Evolutionary conservation across 2,113 vertebrate genomes (phyloP).

Genomic region (Limanda limanda): DNA sequence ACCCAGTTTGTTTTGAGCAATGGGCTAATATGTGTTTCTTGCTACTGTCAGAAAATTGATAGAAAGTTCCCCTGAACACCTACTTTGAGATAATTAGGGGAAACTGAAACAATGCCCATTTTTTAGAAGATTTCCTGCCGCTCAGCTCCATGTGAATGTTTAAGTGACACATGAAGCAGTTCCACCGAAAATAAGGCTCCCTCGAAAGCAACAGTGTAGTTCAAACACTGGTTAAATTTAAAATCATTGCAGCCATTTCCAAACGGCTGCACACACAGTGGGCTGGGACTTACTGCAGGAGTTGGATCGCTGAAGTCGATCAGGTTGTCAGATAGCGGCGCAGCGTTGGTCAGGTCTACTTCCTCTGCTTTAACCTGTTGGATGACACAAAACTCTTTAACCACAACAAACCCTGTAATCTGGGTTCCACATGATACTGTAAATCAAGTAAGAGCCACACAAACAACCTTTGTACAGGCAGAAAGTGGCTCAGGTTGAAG

Average conservation of each 20-base stretch:
- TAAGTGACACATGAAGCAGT: too few species aligned
- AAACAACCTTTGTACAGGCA: neutral
- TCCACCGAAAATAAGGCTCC: too few species aligned
- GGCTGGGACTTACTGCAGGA: conserved; percentile 81
- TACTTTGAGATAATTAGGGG: too few species aligned
- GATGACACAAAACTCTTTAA: neutral
- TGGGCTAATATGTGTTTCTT: too few species aligned
- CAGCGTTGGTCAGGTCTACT: conserved; percentile 77
- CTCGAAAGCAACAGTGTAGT: too few species aligned
- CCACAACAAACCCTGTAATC: neutral
- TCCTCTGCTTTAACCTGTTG: conserved; percentile 87
- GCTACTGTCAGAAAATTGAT: too few species aligned
- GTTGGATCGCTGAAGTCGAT: conserved; percentile 91
- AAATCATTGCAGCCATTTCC: neutral
- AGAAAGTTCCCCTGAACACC: too few species aligned
- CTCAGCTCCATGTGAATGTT: too few species aligned
- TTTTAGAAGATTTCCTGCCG: too few species aligned
- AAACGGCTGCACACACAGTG: neutral
- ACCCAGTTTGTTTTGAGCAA: too few species aligned
- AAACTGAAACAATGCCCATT: too few species aligned
- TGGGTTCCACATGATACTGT: neutral
- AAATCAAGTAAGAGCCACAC: neutral
- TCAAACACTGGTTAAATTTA: neutral
- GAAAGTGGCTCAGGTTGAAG: too few species aligned
- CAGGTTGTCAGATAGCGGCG: conserved; percentile 88